A percentile compares a stretch with the other conserved stretches of the same genome.
phyloP scores from a whole-genome alignment of 2,797 vertebrate genomes.

The Pelochelys cantorii region DNA sequence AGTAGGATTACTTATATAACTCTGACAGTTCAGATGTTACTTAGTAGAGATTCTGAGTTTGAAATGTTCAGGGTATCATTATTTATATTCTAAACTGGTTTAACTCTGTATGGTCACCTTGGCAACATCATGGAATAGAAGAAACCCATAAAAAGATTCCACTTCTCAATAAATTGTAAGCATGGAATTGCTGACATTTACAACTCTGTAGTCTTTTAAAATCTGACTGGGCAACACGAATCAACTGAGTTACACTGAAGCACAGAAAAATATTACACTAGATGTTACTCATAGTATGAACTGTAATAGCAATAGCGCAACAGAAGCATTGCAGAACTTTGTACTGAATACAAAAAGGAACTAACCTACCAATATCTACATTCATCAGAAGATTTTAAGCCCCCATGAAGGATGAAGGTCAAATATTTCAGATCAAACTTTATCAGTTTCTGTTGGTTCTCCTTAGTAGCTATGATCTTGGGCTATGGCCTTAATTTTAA shows the following conservation, averaged over 20 bases:
- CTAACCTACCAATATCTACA: slow-evolving; percentile 12
- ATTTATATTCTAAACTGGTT: slow-evolving; percentile 64
- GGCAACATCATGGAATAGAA: slow-evolving; percentile 35
- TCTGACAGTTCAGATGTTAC: slow-evolving; percentile 61
- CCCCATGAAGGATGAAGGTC: slow-evolving; percentile 36
- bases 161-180: slow-evolving; percentile 47
- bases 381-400: slow-evolving; percentile 31
- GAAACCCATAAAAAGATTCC: neutral
- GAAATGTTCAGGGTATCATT: slow-evolving; percentile 45
- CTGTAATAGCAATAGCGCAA: slow-evolving; percentile 28
- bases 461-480: slow-evolving; percentile 20
- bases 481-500: slow-evolving; percentile 60
- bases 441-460: slow-evolving; percentile 43
- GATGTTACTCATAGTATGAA: neutral
- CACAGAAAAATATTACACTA: neutral
- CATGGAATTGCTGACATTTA: slow-evolving; percentile 25
- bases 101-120: slow-evolving; percentile 57
- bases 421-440: slow-evolving; percentile 49
- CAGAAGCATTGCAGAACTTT: slow-evolving; percentile 9
- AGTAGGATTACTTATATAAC: slow-evolving; percentile 12
- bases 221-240: neutral
- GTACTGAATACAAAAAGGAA: neutral
- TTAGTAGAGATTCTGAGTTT: slow-evolving; percentile 51
- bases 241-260: neutral
- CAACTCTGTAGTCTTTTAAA: slow-evolving; percentile 12